A percentile compares a stretch with the other conserved stretches of the same genome.
These are phyloP conservation scores for Poeciliopsis turrubarensis DNA, from an alignment of 2,113 vertebrate species.

Conservation along the genomic window DNA sequence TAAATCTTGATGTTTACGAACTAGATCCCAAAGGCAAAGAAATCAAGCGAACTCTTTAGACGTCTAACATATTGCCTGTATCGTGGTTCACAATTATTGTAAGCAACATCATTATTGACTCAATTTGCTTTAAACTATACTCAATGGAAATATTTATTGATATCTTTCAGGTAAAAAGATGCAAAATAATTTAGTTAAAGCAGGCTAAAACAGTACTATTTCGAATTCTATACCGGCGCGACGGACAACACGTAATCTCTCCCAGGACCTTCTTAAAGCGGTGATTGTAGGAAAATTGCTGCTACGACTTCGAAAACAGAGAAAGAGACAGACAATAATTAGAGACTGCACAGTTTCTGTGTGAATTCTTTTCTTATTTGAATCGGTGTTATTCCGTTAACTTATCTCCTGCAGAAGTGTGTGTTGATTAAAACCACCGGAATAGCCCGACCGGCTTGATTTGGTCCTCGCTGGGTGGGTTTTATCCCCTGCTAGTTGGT, in stretches of 20 bases:
- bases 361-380: slow-evolving; percentile 42
- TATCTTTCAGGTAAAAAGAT: neutral
- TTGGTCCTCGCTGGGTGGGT: slow-evolving; percentile 65
- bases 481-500: slow-evolving; percentile 73
- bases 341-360: slow-evolving; percentile 58
- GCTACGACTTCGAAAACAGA: slow-evolving; percentile 80
- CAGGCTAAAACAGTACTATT: neutral
- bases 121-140: fast-evolving
- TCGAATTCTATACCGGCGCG: slow-evolving; percentile 69
- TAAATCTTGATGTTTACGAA: neutral
- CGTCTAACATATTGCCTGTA: slow-evolving; percentile 47
- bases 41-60: slow-evolving; percentile 48
- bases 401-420: slow-evolving; percentile 35
- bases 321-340: slow-evolving; percentile 62
- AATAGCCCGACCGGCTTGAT: slow-evolving; percentile 43
- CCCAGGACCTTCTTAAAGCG: slow-evolving; percentile 81
- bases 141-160: neutral
- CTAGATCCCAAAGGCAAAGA: neutral
- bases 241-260: slow-evolving; percentile 72
- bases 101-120: neutral
- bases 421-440: slow-evolving; percentile 33
- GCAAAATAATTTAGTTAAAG: neutral
- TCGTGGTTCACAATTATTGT: neutral
- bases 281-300: slow-evolving; percentile 79
- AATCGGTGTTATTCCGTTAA: slow-evolving; percentile 51